Base-by-base conservation (phyloP, 1,140 invertebrate species). In the Bombyx mori region DNA sequence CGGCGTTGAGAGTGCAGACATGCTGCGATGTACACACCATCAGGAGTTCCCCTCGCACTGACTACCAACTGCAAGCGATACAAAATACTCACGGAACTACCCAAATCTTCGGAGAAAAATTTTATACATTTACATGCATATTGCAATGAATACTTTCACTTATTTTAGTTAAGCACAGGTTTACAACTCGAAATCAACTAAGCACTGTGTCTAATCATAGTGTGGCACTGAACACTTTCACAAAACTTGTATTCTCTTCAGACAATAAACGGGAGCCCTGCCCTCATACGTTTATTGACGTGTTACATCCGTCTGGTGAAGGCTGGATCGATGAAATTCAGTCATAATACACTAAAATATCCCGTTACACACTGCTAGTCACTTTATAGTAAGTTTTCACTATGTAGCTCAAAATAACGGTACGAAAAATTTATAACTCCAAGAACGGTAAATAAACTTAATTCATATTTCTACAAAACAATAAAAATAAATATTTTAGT, bases 21-120 rank as follows among this genome's bases (percentile, higher is more conserved):
- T 89, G 88, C 86, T 88, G 88, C 88, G 83, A 88, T 83, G 79
- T 84, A 87, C 82, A 85, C 88, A 89, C 86, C 88, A 89, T 88
- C 85, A 89, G 86, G 86, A 86, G 85, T 73, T 80, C 75, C 81
- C 86, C 83, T 81, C 87, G 66, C 77, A 77, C 79, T 69, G 76
- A 86, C 83, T 82, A 85, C 77, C 79, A 82, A 79, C 84, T 84
- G 79, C 70, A 86, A 87, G 63, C 69, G 78, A 69, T 62, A 64
- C 61, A 78, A 71, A 8, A 58, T 64, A 67, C 65, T 72, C 58
- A 60, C 49, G 26, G 42, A 35, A 2, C 2, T 35, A 35, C 26
- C 26, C 26, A 35, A 35, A 35, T 35, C 26, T 35, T 35, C 26
- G 26, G 26, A 35, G 26, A 35, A 35, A 35, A 18, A 9, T 48